Percentiles rank a stretch among this genome's conserved stretches.
Conservation (phyloP, 2,797 vertebrate species). For the Sebastiscus tertius region DNA sequence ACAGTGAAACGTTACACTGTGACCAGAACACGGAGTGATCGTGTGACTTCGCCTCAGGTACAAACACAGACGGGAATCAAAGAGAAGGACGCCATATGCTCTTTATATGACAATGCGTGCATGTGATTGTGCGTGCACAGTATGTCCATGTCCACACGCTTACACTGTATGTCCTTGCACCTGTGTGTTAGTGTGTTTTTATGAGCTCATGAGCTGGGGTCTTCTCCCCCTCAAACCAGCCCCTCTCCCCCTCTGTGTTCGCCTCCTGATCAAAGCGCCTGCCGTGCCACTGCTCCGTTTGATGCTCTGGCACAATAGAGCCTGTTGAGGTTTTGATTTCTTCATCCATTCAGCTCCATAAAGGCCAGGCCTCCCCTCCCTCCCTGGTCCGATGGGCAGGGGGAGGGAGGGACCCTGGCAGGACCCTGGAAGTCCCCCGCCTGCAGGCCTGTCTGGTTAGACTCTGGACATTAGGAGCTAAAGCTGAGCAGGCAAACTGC, state of each 20-base stretch:
- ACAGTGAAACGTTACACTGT: slow-evolving; percentile 54
- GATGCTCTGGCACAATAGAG: slow-evolving; percentile 74
- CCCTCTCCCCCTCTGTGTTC: slow-evolving; percentile 47
- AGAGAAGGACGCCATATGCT: slow-evolving; percentile 40
- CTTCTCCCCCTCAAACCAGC: slow-evolving; percentile 42
- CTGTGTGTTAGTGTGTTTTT: slow-evolving; percentile 61
- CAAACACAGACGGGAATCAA: slow-evolving; percentile 70
- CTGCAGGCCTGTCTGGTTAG: slow-evolving; percentile 40
- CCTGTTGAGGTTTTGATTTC: slow-evolving; percentile 76
- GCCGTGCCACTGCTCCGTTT: slow-evolving; percentile 69
- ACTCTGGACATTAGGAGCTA: neutral
- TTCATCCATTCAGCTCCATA: slow-evolving; percentile 65
- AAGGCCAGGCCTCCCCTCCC: slow-evolving; percentile 51
- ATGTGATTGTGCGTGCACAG: slow-evolving; percentile 15
- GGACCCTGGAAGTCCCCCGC: slow-evolving; percentile 36
- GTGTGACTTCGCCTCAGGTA: slow-evolving; percentile 64
- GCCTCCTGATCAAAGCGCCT: slow-evolving; percentile 77
- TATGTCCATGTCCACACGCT: slow-evolving; percentile 19
- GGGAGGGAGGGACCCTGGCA: slow-evolving; percentile 22
- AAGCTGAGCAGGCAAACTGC: neutral
- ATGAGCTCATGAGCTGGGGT: slow-evolving; percentile 56
- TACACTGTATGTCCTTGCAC: slow-evolving; percentile 50
- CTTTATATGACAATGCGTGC: slow-evolving; percentile 30
- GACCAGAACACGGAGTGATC: slow-evolving; percentile 30
- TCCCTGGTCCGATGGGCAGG: slow-evolving; percentile 12